Evolutionary conservation across 1,140 invertebrate genomes (phyloP), one percentile per base, ranked within the genome.

Genomic region (Drosophila ogumai): DNA sequence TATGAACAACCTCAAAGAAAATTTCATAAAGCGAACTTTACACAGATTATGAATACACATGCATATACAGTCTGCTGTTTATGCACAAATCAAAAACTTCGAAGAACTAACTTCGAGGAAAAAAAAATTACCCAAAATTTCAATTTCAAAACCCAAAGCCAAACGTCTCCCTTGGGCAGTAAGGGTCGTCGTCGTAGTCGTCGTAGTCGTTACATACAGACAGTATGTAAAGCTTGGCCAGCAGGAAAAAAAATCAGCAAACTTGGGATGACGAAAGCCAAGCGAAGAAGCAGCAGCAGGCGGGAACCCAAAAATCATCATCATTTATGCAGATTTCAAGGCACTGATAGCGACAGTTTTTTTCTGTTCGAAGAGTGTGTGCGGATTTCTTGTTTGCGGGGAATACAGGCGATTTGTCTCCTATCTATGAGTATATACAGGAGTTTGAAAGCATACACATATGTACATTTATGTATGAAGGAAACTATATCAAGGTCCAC

Each of bases 241-340:
- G 46, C 15, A 49, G 46, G 5, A 17, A 32, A 40, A 61, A 49
- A 82, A 38, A 65, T 41, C 41, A 44, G 13, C 32, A 19, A 56
- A 71, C 28, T 79, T 59, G 52, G 65, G 76, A 86, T 84, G 77
- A 84, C 77, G 81, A 86, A 81, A 82, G 74, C 50, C 50, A 60
- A 56, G 71, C 61, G 15, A 74, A 75, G 64, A 46, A 32, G 67
- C 43, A 15, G 38, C 43, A 44, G 44, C 58, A 36, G 41, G 28
- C 44, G 34, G 31, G 44, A 46, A 69, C 65, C 57, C 68, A 65
- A 71, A 82, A 86, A 87, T 79, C 71, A 77, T 88, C 84, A 87
- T 87, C 80, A 84, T 84, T 88, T 87, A 87, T 87, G 84, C 84
- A 88, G 80, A 87, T 87, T 86, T 82, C 54, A 69, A 74, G 72